Base-by-base conservation (phyloP, 2,113 vertebrate species). In the Xiphophorus maculatus region DNA sequence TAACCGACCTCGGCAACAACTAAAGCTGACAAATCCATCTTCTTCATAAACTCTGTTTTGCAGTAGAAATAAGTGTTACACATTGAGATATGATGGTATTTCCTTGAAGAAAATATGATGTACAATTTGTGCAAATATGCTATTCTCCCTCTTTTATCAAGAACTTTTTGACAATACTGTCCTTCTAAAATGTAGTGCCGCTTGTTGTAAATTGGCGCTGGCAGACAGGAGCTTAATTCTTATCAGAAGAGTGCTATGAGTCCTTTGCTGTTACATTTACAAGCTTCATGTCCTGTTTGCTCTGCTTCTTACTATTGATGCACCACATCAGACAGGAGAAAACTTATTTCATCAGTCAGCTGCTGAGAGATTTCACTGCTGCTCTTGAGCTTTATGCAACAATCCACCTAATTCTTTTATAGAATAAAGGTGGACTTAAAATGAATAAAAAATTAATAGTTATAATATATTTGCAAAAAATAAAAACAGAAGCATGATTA, bases 1-100 rank as follows among this genome's bases (percentile, higher is more conserved):
- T 79, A 87, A 88, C 19, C 76, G 68, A 83, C 68, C 80, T 62
- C 77, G 78, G 67, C 69, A 74, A 75, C 37, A 80, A 75, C 69
- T 84, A 74, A 79, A 76, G 78, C 78, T 85, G 74, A 78, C 68
- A 66, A 76, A 76, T 54, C 65, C 63, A 58, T 40, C 63, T 76
- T 60, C 30, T 71, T 65, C 60, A 76, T 42, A 35, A n/a, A 60
- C 65, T 73, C 13, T 70, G 2, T 72, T 76, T 76, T 63, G 40
- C 37, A 68, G 44, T 74, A 69, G 33, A 5, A 76, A 87, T 14
- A 63, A 10, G 33, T 62, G 30, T 75, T 12, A 51, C 64, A 79
- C 37, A 79, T 28, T 63, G 27, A 67, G 37, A 54, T 74, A 51
- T 69, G 74, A 87, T 83, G 51, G 37, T 4, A 28, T 58, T 75